These are phyloP conservation scores for Scaptomyza hsui DNA, from an alignment of 1,140 invertebrate species.

Conservation along the genomic window DNA sequence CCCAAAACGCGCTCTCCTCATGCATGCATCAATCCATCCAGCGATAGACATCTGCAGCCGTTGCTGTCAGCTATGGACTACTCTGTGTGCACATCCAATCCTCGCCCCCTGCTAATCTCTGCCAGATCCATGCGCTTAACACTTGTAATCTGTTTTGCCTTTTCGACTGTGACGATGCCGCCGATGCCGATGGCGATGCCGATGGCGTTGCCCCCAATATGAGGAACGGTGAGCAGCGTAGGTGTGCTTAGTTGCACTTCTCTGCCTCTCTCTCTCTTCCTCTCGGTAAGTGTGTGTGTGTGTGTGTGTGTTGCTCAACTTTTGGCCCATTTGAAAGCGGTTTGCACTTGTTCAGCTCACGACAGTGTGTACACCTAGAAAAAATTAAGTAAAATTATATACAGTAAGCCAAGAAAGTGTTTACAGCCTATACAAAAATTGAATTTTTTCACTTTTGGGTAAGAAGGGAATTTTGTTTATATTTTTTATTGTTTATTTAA, in stretches of 20 bases:
- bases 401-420: no score
- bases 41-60: slow-evolving; percentile 43
- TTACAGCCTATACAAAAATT: no score
- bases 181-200: slow-evolving; percentile 17
- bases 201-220: slow-evolving; percentile 1
- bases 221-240: not conserved
- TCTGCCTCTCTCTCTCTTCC: not conserved
- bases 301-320: not conserved
- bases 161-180: slow-evolving; percentile 29
- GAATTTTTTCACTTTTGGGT: no score
- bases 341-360: slow-evolving; percentile 26
- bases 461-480: no score
- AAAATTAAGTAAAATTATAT: no score
- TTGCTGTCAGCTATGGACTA: slow-evolving; percentile 43
- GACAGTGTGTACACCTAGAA: not conserved
- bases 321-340: slow-evolving; percentile 6
- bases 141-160: slow-evolving; percentile 47
- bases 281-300: not conserved
- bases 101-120: slow-evolving; percentile 24
- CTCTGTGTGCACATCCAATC: not conserved
- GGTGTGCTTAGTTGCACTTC: slow-evolving; percentile 7
- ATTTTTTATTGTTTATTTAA: no score
- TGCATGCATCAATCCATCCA: slow-evolving; percentile 39
- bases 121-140: slow-evolving; percentile 41
- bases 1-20: slow-evolving; percentile 3